Evolutionary conservation across 1,140 invertebrate genomes (phyloP), one percentile per base, ranked within the genome.

Genomic region (Plectrocnemia conspersa): DNA sequence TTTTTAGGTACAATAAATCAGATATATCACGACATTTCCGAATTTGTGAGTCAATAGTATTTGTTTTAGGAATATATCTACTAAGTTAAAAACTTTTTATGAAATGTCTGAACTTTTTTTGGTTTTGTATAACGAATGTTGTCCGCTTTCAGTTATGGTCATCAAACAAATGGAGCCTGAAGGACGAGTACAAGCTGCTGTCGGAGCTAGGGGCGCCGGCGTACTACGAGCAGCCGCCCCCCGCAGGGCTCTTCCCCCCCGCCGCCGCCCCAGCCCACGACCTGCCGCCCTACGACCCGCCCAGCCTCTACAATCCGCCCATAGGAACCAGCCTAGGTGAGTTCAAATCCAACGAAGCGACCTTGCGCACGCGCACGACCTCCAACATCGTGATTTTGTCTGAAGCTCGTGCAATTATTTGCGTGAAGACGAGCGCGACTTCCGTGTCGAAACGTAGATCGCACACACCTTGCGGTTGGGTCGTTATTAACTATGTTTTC

Each of bases 151-250:
- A 75, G 73, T 68, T 78, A 27, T 80, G 90, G 89, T 80, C 90
- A 58, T 86, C 88, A 35, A 82, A 82, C 58, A 91, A 91, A 77
- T 91, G 88, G 89, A 87, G 84, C 66, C 83, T 91, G 64, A 91
- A 91, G 69, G 89, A 91, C 68, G 88, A 91, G 65, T 87, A 89
- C 75, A 91, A 90, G 71, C 73, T 91, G 42, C 70, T 91, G 40
- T 89, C 85, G 18, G 88, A 91, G 66, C 76, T 91, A 5, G 85
- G 86, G 7, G 82, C 79, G 27, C 68, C 79, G 60, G 67, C 70
- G 4, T 68, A 68, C 48, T 69, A 70, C 1, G 72, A 70, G 2
- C 66, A 68, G 23, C 48, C 45, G 18, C 38, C 56, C 33, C 45
- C 55, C 21, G 42, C 44, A 10, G 42, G 44, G 11, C 22, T 49